Evolutionary conservation across 1,140 invertebrate species (phyloP).

Genomic region (Bombus terrestris): DNA sequence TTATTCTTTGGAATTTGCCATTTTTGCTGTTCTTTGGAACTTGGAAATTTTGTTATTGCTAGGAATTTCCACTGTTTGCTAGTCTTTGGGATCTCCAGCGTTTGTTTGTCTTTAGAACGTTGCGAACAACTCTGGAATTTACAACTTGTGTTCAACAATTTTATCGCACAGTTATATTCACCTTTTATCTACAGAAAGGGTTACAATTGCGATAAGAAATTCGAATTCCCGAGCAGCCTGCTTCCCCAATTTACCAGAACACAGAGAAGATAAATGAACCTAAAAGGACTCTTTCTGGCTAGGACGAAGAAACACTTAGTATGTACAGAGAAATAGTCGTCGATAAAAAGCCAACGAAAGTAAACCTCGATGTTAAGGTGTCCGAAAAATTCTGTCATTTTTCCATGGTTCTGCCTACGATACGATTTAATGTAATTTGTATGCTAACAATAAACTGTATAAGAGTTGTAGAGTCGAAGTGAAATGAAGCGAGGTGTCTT

Average conservation of each 20-base stretch:
- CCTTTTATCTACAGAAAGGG: not conserved
- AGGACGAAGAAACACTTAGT: constrained; percentile 51
- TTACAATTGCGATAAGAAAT: not conserved
- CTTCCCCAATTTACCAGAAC: not conserved
- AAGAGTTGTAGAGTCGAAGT: not conserved
- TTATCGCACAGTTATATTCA: too few relatives aligned
- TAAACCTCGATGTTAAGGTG: not conserved
- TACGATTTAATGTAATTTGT: not conserved
- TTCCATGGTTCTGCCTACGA: too few relatives aligned
- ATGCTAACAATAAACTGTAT: not conserved
- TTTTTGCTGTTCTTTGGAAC: not conserved
- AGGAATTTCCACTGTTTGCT: not conserved
- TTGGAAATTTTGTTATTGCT: not conserved
- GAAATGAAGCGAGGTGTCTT: not conserved
- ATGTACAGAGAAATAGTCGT: not conserved
- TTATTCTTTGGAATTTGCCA: not conserved
- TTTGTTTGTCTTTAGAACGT: too few relatives aligned
- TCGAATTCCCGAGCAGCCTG: not conserved
- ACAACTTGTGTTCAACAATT: too few relatives aligned
- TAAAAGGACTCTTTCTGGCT: constrained; percentile 56
- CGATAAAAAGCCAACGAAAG: not conserved
- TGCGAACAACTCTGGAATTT: too few relatives aligned
- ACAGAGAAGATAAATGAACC: constrained; percentile 4
- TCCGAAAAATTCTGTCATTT: too few relatives aligned
- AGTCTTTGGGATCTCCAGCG: not conserved